A percentile compares a stretch with the other conserved stretches of the same genome.
phyloP scores from a whole-genome alignment of 2,888 invertebrate species.

The Fragum whitleyi region DNA sequence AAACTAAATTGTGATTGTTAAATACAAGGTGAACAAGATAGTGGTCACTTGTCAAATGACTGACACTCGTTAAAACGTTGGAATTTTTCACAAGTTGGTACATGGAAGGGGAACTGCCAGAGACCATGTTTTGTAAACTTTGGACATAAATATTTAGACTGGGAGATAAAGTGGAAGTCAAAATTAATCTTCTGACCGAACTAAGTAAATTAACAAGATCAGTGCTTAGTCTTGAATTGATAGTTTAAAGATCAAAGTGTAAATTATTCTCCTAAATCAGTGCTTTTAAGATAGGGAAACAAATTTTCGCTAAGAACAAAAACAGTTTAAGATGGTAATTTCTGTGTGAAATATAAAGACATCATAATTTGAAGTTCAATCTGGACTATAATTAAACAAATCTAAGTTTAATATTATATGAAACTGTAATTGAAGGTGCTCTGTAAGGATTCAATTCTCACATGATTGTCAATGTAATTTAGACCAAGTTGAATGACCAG shows the following conservation, averaged over 20 bases:
- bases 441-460: background rate
- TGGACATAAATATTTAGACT: slow-evolving; percentile 7
- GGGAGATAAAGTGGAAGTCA: background rate
- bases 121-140: slow-evolving; percentile 2
- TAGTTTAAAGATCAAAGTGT: too few relatives aligned
- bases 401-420: background rate
- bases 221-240: background rate
- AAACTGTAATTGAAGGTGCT: background rate
- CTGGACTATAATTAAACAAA: too few relatives aligned
- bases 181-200: background rate
- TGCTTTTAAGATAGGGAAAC: too few relatives aligned
- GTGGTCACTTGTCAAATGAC: background rate
- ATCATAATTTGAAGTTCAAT: too few relatives aligned
- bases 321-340: too few relatives aligned
- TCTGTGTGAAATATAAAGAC: too few relatives aligned
- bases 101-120: background rate
- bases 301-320: too few relatives aligned
- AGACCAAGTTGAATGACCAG: background rate
- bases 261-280: too few relatives aligned
- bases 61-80: slow-evolving; percentile 15
- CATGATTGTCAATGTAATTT: background rate
- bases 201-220: background rate
- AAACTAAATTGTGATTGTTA: background rate
- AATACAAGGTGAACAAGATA: background rate
- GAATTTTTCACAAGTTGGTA: slow-evolving; percentile 23